These are phyloP conservation scores for Dermatophagoides farinae DNA, from an alignment of 1,140 invertebrate genomes.

Conservation along the genomic window DNA sequence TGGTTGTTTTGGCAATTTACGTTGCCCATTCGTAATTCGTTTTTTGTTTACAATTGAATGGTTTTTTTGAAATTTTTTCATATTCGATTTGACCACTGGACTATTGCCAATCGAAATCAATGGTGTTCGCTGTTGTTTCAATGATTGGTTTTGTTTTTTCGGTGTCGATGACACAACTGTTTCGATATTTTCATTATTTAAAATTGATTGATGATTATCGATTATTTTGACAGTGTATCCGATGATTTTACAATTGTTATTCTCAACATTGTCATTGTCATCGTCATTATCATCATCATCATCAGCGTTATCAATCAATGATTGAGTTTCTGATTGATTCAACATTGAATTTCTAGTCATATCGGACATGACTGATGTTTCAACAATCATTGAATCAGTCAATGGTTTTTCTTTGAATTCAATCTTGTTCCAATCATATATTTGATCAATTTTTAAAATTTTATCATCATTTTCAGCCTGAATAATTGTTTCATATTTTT, in stretches of 20 bases:
- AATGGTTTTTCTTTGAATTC: neutral
- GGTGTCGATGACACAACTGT: neutral
- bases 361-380: neutral
- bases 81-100: neutral
- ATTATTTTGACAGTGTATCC: neutral
- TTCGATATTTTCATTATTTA: neutral
- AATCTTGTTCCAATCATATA: neutral
- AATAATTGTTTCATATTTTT: neutral
- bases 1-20: neutral
- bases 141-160: neutral
- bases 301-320: neutral
- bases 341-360: neutral
- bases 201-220: neutral
- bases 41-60: neutral
- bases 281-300: neutral
- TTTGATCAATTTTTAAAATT: neutral
- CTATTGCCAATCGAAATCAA: neutral
- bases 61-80: neutral
- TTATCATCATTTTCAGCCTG: neutral
- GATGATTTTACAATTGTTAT: neutral
- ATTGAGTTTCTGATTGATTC: neutral
- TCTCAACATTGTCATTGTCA: neutral
- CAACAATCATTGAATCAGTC: conserved; percentile 3
- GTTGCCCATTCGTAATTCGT: neutral
- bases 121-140: neutral